Evolutionary conservation across 2,888 invertebrate species (phyloP), one percentile per base, ranked within the genome.

Genomic region (Celastrina argiolus): DNA sequence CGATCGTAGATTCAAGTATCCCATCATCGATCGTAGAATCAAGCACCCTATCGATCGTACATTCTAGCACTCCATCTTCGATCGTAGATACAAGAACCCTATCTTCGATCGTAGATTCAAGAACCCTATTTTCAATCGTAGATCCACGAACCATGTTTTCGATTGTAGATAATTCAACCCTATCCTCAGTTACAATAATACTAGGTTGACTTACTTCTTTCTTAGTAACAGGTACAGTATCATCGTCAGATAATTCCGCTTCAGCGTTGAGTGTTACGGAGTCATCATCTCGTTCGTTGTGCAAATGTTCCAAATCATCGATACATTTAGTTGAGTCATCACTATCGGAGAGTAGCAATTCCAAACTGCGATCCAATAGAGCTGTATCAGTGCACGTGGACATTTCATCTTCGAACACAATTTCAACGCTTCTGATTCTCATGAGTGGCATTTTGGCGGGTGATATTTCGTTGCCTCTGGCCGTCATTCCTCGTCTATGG

Each of bases 351-450:
- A 78, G 74, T 4, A 85, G 70, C 5, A 89, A 72, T 67, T 89
- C 90, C 2, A 89, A 75, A 66, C 85, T 87, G 59, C 82, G 80
- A 66, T 89, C 90, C 12, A 88, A 72, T 12, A 85, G 72, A 2
- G 81, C 84, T 0, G 85, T 85, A 69, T 89, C 88, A 0, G 85
- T 85, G 71, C 86, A 89, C 41, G 88, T 80, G 36, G 90, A 89
- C 81, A 90, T 81, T 78, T 90, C 91, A 66, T 90, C 90, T 73
- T 91, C 89, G 73, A 90, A 91, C 1, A 90, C 86, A 12, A 91
- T 91, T 78, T 91, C 90, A 66, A 91, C 89, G 74, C 91, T 91
- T 65, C 89, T 76, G 66, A 90, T 91, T 69, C 90, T 83, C 88
- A 90, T 88, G 6, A 90, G 79, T 3, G 90, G 89, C 81, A 89